phyloP scores from a whole-genome alignment of 1,140 invertebrate species.

The Hyles vespertilio region DNA sequence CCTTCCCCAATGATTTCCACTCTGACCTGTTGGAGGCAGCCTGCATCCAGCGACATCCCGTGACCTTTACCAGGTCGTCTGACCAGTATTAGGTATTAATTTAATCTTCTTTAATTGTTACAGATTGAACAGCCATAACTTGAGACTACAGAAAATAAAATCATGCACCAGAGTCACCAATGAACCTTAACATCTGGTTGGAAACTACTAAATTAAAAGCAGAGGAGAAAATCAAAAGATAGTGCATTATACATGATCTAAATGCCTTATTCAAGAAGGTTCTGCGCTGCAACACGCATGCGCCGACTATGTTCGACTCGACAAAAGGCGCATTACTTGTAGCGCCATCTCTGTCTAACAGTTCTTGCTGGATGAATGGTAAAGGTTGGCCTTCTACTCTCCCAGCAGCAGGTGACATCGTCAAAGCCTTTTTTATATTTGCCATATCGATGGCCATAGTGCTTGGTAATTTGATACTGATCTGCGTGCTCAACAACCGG shows the following conservation, averaged over 20 bases:
- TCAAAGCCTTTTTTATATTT: constrained; percentile 85
- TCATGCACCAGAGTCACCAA: no score
- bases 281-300: constrained; percentile 58
- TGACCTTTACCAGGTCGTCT: no score
- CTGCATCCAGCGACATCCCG: no score
- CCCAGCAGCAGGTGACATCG: constrained; percentile 81
- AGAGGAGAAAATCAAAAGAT: constrained; percentile 15
- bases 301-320: constrained; percentile 76
- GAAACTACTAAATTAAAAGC: no score
- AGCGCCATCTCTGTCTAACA: constrained; percentile 86
- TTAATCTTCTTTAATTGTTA: no score
- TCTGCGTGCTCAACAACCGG: constrained; percentile 88
- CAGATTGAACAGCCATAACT: no score
- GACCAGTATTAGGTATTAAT: no score
- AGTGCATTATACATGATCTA: constrained; percentile 45
- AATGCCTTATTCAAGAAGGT: constrained; percentile 65
- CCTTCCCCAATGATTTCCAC: no score
- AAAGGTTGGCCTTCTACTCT: constrained; percentile 77
- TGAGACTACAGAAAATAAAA: no score
- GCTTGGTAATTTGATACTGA: constrained; percentile 85
- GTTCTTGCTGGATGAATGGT: constrained; percentile 84
- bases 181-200: no score
- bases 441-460: constrained; percentile 85
- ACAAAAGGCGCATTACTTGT: constrained; percentile 79
- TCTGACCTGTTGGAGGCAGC: no score